Conservation (phyloP, 2,113 vertebrate genomes). For the Rhabdomys dilectus region DNA sequence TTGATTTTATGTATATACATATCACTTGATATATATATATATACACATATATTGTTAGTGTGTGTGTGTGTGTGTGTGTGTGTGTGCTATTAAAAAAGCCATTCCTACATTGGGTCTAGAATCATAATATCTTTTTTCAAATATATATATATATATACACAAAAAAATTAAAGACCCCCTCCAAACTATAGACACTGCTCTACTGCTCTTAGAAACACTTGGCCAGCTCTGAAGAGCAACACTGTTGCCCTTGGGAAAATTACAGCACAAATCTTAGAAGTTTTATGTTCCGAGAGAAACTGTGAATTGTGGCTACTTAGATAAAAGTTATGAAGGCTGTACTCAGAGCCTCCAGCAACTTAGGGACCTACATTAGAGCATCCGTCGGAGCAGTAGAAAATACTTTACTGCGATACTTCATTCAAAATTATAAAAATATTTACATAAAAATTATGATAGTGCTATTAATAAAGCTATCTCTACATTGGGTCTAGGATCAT, state of each 20-base stretch:
- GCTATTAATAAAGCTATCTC: neutral
- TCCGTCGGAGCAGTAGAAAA: neutral
- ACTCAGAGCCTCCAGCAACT: neutral
- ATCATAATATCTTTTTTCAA: neutral
- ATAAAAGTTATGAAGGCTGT: neutral
- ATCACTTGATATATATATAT: too few relatives aligned
- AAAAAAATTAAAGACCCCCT: neutral
- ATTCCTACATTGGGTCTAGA: neutral
- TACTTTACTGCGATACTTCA: neutral
- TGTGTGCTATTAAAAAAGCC: neutral
- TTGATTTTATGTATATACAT: too few relatives aligned
- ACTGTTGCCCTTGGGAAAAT: constrained; percentile 18
- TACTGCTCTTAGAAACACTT: neutral
- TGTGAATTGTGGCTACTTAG: neutral
- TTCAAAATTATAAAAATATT: neutral
- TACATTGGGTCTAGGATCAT: neutral
- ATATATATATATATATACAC: neutral
- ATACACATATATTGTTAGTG: too few relatives aligned
- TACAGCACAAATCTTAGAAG: constrained; percentile 26
- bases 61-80: too few relatives aligned
- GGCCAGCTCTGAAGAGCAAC: neutral
- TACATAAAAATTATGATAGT: neutral
- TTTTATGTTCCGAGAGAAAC: constrained; percentile 15
- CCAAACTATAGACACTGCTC: neutral
- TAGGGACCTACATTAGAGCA: neutral